These are phyloP conservation scores for Erythrolamprus reginae DNA, from an alignment of 2,113 vertebrate genomes.

Conservation along the genomic window DNA sequence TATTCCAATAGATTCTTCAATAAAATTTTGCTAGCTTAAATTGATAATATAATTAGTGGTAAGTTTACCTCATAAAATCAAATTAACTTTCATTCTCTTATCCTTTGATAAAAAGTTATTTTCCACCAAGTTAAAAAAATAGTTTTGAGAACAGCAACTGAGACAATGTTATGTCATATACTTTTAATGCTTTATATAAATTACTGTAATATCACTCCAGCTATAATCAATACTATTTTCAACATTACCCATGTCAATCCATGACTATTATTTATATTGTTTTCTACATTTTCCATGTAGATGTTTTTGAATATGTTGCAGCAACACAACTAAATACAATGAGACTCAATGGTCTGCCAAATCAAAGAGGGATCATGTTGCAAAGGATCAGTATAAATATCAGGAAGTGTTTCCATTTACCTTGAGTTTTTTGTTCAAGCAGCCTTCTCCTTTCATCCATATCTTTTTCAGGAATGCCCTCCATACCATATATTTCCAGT, in stretches of 20 bases:
- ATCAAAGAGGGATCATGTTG: not conserved
- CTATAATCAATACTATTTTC: not conserved
- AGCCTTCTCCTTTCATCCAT: conserved; percentile 93
- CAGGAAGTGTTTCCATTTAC: conserved; percentile 58
- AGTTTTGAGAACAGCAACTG: not conserved
- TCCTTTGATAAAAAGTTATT: not conserved
- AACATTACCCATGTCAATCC: not conserved
- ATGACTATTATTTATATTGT: not conserved
- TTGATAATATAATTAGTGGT: not conserved
- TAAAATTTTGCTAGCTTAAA: not conserved
- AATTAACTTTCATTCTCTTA: not conserved
- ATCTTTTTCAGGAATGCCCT: conserved; percentile 98
- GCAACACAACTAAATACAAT: not conserved
- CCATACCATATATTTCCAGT: conserved; percentile 98
- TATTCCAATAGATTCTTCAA: not conserved
- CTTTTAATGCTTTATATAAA: not conserved
- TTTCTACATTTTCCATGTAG: not conserved
- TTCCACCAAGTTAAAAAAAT: not conserved
- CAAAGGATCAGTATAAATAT: not conserved
- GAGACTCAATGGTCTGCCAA: not conserved
- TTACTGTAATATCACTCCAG: not conserved
- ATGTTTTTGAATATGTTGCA: not conserved
- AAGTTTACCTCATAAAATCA: not conserved
- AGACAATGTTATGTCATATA: not conserved
- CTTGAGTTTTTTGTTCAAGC: conserved; percentile 96